Base-by-base conservation (phyloP, 2,797 vertebrate species). In the Iguana delicatissima region DNA sequence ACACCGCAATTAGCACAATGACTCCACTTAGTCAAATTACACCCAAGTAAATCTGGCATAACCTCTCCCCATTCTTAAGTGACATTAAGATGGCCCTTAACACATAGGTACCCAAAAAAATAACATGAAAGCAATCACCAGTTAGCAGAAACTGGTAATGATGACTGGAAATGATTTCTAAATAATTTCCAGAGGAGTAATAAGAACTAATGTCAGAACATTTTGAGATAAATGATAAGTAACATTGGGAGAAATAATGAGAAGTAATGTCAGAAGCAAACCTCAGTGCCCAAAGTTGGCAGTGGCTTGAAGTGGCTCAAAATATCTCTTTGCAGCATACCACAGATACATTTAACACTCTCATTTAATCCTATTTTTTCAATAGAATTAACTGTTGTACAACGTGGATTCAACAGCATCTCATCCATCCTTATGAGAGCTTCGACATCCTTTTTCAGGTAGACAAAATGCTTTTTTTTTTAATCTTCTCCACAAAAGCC, bases 321-420 rank as follows among this genome's bases (percentile, higher is more conserved):
- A 76, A 74, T 73, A 26, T 57, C n/a, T 86, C 26, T 46, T 76
- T n/a, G 20, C 52, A 42, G 52, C n/a, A 42, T 69, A 55, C 50
- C 64, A 57, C 35, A 20, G 16, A 6, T 38, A 46, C 6, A 46
- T 26, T 81, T 20, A 52, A 46, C n/a, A 32, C 4, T 26, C 29
- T 72, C n/a, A 73, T 81, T 88, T 69, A 88, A 80, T 88, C 22
- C 9, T 42, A 87, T 20, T 20, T n/a, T 52, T 46, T 67, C 32
- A 76, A 14, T 35, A 38, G 42, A 52, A n/a, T 7, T 14, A 67
- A n/a, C 7, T 69, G 22, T 10, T 55, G 67, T 69, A 57, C n/a
- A 16, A 52, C 52, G 38, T 9, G 42, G 14, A 6, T 55, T 13
- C n/a, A 64, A 16, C 38, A 50, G 5, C 14, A 12, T 12, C 67